Conservation (phyloP, 2,113 vertebrate genomes). For the Phyllopteryx taeniolatus region DNA sequence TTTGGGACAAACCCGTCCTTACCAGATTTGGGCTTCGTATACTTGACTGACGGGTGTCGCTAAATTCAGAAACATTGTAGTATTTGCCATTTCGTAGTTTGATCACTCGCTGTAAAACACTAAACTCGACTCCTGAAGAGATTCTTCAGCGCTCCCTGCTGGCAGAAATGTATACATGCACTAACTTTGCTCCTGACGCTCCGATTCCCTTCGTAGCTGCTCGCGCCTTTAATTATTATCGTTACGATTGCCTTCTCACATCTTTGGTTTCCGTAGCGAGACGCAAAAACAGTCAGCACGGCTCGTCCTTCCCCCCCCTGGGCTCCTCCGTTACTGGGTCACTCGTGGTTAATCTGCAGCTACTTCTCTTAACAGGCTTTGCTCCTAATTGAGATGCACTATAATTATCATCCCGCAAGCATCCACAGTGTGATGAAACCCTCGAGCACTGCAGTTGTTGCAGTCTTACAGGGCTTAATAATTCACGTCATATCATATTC, state of each 20-base stretch:
- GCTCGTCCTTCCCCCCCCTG: background rate
- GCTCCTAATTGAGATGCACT: conserved; percentile 60
- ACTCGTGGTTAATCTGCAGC: conserved; percentile 58
- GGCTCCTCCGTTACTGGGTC: conserved; percentile 53
- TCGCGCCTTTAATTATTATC: background rate
- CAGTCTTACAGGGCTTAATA: background rate
- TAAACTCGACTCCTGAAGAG: too few relatives aligned
- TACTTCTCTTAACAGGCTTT: conserved; percentile 67
- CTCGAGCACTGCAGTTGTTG: background rate
- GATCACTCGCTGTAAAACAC: too few relatives aligned
- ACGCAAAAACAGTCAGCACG: background rate
- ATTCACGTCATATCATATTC: background rate
- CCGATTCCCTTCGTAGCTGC: background rate
- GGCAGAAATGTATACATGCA: background rate
- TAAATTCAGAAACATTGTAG: too few relatives aligned
- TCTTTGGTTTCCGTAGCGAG: background rate
- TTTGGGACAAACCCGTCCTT: too few relatives aligned
- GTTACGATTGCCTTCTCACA: conserved; percentile 12
- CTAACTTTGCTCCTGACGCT: background rate
- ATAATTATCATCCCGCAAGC: conserved; percentile 55
- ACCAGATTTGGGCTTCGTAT: too few relatives aligned
- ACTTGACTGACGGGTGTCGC: too few relatives aligned
- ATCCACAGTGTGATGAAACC: background rate
- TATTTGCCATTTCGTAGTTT: too few relatives aligned
- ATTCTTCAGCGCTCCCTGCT: background rate